Evolutionary conservation across 2,113 vertebrate species (phyloP), one percentile per base, ranked within the genome.

Genomic region (Manacus vitellinus): DNA sequence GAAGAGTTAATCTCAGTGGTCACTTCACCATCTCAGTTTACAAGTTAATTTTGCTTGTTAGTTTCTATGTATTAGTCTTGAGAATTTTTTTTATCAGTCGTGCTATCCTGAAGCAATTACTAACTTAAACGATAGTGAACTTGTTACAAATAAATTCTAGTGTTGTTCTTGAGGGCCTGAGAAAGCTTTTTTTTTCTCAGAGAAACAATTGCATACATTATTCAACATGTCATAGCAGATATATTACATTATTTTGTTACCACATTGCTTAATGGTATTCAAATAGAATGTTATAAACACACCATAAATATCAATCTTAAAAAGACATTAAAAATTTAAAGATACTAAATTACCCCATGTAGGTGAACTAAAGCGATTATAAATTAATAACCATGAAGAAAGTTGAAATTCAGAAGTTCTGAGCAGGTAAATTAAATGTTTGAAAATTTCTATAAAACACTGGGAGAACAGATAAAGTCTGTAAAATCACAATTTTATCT

Each of bases 191-290:
- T 86, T 93, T 27, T 47, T 9, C 30, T 89, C 62, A 63, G 47
- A 92, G 63, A 92, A 97, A 93, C 33, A 96, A 84, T 88, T 1
- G 0, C 46, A 70, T 82, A 85, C 59, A 65, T 97, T 95, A 96
- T 78, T 97, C 75, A 97, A 55, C 12, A 49, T 54, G n/a, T n/a
- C 52, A 82, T 33, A 83, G 66, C 58, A 92, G 91, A 73, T 68
- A 85, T 61, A 75, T 65, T 87, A 92, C 46, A 82, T 96, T 96
- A 89, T 95, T 97, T 81, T 84, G 66, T 65, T 78, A 86, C 70
- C 61, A 13, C 23, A 37, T 30, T 68, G 62, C 72, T 95, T 95
- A 97, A 94, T 70, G 44, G 28, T 41, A 88, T 84, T 87, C 71
- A 92, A 96, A 93, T 83, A 78, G 74, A 80, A 66, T 31, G 70